Percentiles rank a stretch among this genome's conserved stretches.
phyloP scores from a whole-genome alignment of 2,797 vertebrate species.

The Jordanella pulchra region DNA sequence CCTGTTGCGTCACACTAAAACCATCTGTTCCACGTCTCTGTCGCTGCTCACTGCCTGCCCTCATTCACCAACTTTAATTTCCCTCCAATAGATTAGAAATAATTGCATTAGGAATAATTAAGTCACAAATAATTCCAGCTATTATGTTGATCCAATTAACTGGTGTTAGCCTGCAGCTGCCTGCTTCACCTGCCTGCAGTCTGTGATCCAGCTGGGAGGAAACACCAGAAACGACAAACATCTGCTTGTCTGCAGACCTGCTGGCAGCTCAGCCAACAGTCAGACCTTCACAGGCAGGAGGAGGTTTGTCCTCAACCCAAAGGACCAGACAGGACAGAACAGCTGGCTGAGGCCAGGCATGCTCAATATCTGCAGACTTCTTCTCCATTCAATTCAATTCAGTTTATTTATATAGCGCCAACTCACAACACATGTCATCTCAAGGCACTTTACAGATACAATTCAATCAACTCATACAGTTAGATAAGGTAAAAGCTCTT shows the following conservation, averaged over 20 bases:
- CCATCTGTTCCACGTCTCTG: not conserved
- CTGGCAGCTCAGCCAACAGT: not conserved
- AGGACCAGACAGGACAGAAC: no score
- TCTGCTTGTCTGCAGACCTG: no score
- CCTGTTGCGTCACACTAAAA: not conserved
- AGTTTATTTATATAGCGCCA: no score
- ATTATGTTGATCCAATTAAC: slow-evolving; percentile 20
- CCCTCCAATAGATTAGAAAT: slow-evolving; percentile 5
- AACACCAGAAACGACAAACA: slow-evolving; percentile 1
- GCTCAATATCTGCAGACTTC: no score
- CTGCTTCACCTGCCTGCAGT: slow-evolving; percentile 1
- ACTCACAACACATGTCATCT: no score
- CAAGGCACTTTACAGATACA: no score
- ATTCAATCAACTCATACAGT: no score
- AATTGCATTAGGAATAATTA: slow-evolving; percentile 8
- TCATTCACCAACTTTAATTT: slow-evolving; percentile 10
- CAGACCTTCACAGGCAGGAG: not conserved
- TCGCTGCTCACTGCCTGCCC: not conserved
- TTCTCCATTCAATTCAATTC: no score
- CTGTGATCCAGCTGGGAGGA: slow-evolving; percentile 1
- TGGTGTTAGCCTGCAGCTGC: slow-evolving; percentile 1
- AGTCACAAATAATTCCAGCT: slow-evolving; percentile 10
- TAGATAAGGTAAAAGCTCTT: no score
- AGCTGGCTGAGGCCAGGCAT: no score
- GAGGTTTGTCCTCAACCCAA: no score